A percentile compares a stretch with the other conserved stretches of the same genome.
phyloP scores from a whole-genome alignment of 2,888 invertebrate species.

The Melinaea marsaeus region DNA sequence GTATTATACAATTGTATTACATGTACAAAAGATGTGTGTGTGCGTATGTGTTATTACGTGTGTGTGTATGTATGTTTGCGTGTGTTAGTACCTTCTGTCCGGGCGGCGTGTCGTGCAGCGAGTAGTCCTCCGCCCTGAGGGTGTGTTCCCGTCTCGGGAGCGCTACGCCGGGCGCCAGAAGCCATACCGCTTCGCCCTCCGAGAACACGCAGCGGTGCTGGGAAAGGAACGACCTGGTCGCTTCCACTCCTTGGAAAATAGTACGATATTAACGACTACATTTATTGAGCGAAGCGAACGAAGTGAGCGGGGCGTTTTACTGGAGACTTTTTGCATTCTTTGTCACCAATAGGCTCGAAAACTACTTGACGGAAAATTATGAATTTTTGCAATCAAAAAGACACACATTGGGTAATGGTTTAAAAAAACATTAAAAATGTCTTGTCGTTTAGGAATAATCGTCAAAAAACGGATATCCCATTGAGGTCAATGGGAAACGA shows the following conservation, averaged over 20 bases:
- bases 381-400: too few species aligned
- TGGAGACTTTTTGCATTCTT: too few species aligned
- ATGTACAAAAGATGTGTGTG: background rate
- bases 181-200: slow-evolving; percentile 42
- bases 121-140: slow-evolving; percentile 53
- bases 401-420: too few species aligned
- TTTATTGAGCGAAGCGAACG: too few species aligned
- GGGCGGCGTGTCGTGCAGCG: slow-evolving; percentile 69
- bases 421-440: too few species aligned
- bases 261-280: too few species aligned
- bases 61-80: background rate
- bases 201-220: slow-evolving; percentile 34
- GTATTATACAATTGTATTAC: background rate
- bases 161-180: slow-evolving; percentile 47
- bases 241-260: slow-evolving; percentile 46
- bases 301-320: too few species aligned
- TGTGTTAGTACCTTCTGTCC: slow-evolving; percentile 62
- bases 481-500: too few species aligned
- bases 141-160: slow-evolving; percentile 43
- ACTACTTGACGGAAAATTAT: too few species aligned
- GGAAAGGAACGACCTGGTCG: slow-evolving; percentile 51
- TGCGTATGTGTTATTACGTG: background rate
- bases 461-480: too few species aligned
- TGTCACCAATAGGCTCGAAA: too few species aligned
- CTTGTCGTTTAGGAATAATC: too few species aligned